Evolutionary conservation across 2,797 vertebrate genomes (phyloP).

Genomic region (Cynopterus sphinx): DNA sequence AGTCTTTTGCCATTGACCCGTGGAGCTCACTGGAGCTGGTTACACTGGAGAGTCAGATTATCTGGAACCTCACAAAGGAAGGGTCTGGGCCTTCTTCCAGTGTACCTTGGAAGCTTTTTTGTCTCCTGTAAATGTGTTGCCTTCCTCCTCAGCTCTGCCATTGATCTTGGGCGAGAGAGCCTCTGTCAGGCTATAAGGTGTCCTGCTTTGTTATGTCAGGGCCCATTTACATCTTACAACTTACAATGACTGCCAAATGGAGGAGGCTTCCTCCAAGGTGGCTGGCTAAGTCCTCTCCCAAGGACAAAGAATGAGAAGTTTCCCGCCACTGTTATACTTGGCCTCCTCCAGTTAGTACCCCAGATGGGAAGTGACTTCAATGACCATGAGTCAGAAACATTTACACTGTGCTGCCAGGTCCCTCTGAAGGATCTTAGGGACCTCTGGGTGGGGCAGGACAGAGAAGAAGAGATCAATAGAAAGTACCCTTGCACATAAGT

Average conservation of each 20-base stretch:
- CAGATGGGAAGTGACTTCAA: constrained; percentile 19
- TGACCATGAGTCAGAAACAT: background rate
- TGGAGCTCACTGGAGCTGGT: background rate
- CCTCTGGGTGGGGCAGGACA: background rate
- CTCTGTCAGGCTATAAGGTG: background rate
- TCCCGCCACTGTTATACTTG: background rate
- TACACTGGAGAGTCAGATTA: background rate
- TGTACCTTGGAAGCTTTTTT: background rate
- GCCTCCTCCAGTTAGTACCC: background rate
- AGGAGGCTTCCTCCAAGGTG: constrained; percentile 18
- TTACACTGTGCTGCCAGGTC: background rate
- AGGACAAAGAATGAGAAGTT: background rate
- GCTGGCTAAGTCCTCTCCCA: constrained; percentile 1
- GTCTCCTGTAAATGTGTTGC: background rate
- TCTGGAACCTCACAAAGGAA: background rate
- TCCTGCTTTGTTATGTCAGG: constrained; percentile 9
- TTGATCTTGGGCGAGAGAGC: background rate
- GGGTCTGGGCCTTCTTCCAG: background rate
- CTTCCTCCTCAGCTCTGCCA: background rate
- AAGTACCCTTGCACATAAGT: background rate
- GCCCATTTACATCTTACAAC: constrained; percentile 38
- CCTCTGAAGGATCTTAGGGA: constrained; percentile 10
- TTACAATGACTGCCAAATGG: background rate
- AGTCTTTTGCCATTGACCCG: background rate
- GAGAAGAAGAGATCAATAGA: background rate